These are phyloP conservation scores for Vidua chalybeata DNA, from an alignment of 2,113 vertebrate species.

Conservation along the genomic window DNA sequence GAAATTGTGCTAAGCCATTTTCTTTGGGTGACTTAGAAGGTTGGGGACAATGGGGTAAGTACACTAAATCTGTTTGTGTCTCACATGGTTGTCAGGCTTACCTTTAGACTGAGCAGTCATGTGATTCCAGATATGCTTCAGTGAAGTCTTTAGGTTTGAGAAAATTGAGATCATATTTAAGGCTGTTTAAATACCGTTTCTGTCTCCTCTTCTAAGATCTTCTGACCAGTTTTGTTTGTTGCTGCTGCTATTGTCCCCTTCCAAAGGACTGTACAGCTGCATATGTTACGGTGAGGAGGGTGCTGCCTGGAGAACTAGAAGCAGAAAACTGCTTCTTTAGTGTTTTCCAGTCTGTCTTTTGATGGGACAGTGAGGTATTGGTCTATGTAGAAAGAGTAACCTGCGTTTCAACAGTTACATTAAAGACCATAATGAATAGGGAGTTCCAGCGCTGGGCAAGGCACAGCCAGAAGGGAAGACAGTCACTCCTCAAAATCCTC, in stretches of 20 bases:
- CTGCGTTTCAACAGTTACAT: background rate
- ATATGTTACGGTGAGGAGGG: fast-evolving
- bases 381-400: background rate
- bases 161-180: background rate
- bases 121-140: background rate
- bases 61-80: background rate
- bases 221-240: background rate
- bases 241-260: background rate
- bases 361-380: background rate
- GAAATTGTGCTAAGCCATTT: constrained; percentile 11
- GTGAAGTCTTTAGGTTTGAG: background rate
- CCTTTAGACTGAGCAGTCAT: background rate
- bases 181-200: background rate
- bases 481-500: background rate
- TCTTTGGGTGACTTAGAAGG: constrained; percentile 26
- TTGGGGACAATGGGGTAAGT: background rate
- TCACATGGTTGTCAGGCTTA: background rate
- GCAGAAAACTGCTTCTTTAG: background rate
- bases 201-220: background rate
- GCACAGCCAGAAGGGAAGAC: background rate
- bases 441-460: background rate
- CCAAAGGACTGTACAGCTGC: background rate
- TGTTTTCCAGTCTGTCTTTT: background rate
- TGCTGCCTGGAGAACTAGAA: background rate
- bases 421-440: background rate